Conservation (phyloP, 1,140 invertebrate genomes). For the Drosophila equinoxialis region DNA sequence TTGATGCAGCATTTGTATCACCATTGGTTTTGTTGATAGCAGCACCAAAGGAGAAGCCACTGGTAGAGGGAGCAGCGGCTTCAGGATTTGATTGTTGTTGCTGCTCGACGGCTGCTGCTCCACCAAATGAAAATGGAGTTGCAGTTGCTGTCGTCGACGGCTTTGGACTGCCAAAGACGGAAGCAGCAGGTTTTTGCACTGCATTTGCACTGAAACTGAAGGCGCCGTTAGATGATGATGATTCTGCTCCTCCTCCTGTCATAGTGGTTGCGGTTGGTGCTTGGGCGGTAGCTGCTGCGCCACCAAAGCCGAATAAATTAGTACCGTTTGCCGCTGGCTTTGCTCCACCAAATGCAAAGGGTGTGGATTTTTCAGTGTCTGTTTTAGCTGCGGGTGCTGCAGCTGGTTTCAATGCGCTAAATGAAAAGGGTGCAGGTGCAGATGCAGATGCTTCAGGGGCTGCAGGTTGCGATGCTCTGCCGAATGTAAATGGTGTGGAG, state of each 20-base stretch:
- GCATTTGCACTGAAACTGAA: neutral
- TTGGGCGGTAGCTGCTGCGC: constrained; percentile 14
- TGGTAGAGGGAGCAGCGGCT: neutral
- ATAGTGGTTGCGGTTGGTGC: constrained; percentile 5
- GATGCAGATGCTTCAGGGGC: neutral
- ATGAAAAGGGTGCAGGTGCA: neutral
- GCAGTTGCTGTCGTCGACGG: neutral
- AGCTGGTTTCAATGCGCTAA: neutral
- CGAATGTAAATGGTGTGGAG: constrained; percentile 32
- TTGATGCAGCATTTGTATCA: neutral
- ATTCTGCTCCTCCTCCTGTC: neutral
- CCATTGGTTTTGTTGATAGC: neutral
- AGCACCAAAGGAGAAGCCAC: constrained; percentile 4
- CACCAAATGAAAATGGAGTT: constrained; percentile 35
- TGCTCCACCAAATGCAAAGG: constrained; percentile 11
- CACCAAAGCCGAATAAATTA: constrained; percentile 38
- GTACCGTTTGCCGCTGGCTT: constrained; percentile 2
- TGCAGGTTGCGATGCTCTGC: constrained; percentile 6
- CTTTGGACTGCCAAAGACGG: neutral
- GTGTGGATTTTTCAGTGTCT: neutral
- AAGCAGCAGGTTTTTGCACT: neutral
- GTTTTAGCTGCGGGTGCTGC: neutral
- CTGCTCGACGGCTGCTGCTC: neutral
- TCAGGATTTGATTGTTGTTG: neutral
- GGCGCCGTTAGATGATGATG: neutral